These are phyloP conservation scores for Phymatocera aterrima DNA, from an alignment of 2,888 invertebrate species.

Conservation along the genomic window DNA sequence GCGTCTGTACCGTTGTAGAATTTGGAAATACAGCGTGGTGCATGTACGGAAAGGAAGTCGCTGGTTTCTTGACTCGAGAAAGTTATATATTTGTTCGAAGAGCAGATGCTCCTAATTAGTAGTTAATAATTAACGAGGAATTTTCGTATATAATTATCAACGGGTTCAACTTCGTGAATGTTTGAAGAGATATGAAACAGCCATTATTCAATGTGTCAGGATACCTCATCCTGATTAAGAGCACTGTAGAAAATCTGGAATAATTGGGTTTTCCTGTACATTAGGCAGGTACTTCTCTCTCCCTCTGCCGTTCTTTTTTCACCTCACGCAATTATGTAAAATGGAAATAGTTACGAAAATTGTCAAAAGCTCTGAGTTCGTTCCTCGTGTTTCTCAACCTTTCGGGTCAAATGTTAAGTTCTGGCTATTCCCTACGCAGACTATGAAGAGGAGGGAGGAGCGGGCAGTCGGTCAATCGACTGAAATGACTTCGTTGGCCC, in stretches of 20 bases:
- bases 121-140: slow-evolving; percentile 7
- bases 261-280: too few relatives aligned
- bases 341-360: not conserved
- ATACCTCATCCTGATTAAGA: not conserved
- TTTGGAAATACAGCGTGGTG: not conserved
- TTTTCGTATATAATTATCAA: not conserved
- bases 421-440: slow-evolving; percentile 11
- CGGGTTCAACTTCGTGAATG: not conserved
- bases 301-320: too few relatives aligned
- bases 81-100: not conserved
- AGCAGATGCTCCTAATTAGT: slow-evolving; percentile 3
- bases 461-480: slow-evolving; percentile 30
- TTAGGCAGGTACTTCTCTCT: too few relatives aligned
- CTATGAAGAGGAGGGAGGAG: not conserved
- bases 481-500: slow-evolving; percentile 33
- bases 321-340: too few relatives aligned
- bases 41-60: not conserved
- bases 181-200: not conserved
- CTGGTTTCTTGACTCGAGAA: not conserved
- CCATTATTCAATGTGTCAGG: not conserved
- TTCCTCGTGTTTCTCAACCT: not conserved
- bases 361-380: not conserved
- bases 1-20: too few relatives aligned
- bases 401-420: slow-evolving; percentile 12
- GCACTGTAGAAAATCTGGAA: not conserved